phyloP scores from a whole-genome alignment of 1,140 invertebrate genomes.

The Bombus turneri region DNA sequence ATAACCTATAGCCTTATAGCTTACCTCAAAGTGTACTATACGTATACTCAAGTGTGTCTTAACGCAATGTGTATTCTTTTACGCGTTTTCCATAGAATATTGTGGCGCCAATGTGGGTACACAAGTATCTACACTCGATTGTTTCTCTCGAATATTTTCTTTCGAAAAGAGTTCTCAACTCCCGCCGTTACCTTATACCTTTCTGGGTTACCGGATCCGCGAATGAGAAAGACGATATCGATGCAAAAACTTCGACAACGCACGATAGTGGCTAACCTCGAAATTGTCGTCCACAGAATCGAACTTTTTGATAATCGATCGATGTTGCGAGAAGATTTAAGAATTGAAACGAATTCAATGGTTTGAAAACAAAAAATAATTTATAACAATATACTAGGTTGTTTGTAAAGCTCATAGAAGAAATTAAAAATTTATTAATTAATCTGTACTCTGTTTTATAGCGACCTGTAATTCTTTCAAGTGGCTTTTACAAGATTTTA shows the following conservation, averaged over 20 bases:
- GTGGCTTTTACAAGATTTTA: not conserved
- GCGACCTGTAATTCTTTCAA: not conserved
- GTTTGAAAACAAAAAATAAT: not conserved
- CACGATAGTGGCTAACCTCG: constrained; percentile 11
- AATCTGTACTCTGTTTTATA: not conserved
- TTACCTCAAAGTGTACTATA: not conserved
- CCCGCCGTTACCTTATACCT: constrained; percentile 56
- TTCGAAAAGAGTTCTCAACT: not conserved
- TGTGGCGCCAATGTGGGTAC: not conserved
- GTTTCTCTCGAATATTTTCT: constrained; percentile 52
- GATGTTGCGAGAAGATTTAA: too few relatives aligned
- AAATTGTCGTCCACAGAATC: not conserved
- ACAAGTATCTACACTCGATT: not conserved
- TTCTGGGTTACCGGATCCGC: constrained; percentile 60
- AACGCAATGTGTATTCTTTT: constrained; percentile 22
- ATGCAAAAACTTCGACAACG: constrained; percentile 25
- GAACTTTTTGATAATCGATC: not conserved
- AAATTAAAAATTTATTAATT: not conserved
- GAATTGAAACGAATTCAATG: not conserved
- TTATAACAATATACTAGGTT: not conserved
- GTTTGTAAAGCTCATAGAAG: not conserved
- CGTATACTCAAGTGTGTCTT: not conserved
- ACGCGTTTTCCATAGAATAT: not conserved
- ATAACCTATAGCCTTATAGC: not conserved
- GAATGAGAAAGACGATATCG: constrained; percentile 61